Evolutionary conservation across 2,888 invertebrate species (phyloP).

Genomic region (Pinctada fucata): DNA sequence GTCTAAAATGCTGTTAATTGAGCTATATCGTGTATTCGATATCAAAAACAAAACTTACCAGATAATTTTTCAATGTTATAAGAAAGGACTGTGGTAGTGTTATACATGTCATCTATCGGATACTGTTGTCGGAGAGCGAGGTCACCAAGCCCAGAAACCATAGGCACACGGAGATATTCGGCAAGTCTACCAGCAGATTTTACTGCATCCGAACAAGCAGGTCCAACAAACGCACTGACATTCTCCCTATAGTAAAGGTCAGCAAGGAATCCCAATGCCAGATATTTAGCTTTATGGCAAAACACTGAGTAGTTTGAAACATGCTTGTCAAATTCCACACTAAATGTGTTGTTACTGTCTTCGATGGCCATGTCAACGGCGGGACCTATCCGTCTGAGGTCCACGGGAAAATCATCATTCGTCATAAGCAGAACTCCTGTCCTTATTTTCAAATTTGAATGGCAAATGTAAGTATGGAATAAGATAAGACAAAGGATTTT

Average conservation of each 20-base stretch:
- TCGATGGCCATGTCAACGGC: slow-evolving; percentile 53
- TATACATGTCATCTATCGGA: slow-evolving; percentile 44
- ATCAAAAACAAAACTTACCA: slow-evolving; percentile 43
- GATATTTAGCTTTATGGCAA: slow-evolving; percentile 50
- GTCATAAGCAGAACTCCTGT: slow-evolving; percentile 57
- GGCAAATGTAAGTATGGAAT: no score
- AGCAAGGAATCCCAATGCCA: slow-evolving; percentile 49
- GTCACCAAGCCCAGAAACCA: slow-evolving; percentile 57
- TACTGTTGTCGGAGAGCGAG: slow-evolving; percentile 41
- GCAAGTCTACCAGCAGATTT: slow-evolving; percentile 50
- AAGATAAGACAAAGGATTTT: no score
- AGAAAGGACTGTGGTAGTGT: slow-evolving; percentile 49
- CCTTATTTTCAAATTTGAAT: slow-evolving; percentile 18
- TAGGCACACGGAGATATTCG: slow-evolving; percentile 48
- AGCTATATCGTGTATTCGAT: neutral
- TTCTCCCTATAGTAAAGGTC: slow-evolving; percentile 46
- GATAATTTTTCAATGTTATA: slow-evolving; percentile 55
- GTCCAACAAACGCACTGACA: slow-evolving; percentile 53
- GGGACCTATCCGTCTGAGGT: slow-evolving; percentile 50
- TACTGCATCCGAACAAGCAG: slow-evolving; percentile 55
- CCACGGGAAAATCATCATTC: slow-evolving; percentile 51
- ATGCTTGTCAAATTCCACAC: slow-evolving; percentile 41
- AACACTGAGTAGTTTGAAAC: slow-evolving; percentile 48
- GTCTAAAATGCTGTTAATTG: no score
- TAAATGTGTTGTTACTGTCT: slow-evolving; percentile 28